Conservation (phyloP, 2,113 vertebrate species). For the Daphoenositta chrysoptera region DNA sequence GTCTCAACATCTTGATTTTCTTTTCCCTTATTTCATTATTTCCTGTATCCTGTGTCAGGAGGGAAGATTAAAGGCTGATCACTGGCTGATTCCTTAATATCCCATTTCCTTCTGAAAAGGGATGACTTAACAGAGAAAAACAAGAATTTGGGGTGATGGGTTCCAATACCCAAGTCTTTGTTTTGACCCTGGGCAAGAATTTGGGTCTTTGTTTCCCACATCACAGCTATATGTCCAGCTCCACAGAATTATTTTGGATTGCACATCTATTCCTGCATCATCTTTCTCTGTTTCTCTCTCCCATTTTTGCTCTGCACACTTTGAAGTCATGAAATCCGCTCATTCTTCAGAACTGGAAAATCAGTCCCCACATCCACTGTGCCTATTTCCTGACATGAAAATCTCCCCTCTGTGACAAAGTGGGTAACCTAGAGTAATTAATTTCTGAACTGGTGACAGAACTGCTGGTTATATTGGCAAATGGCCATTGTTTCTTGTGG, state of each 20-base stretch:
- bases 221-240: not conserved
- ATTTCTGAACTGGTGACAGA: not conserved
- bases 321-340: not conserved
- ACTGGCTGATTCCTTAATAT: not conserved
- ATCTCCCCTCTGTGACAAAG: not conserved
- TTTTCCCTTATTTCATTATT: not conserved
- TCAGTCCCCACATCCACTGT: not conserved
- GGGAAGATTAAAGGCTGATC: not conserved
- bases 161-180: not conserved
- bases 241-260: not conserved
- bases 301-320: not conserved
- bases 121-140: not conserved
- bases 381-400: not conserved
- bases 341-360: not conserved
- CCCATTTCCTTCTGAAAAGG: not conserved
- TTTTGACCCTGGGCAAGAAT: not conserved
- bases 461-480: not conserved
- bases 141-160: not conserved
- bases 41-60: not conserved
- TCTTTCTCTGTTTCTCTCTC: not conserved
- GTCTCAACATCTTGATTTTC: not conserved
- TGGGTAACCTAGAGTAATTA: not conserved
- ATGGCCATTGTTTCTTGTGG: not conserved
- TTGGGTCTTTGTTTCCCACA: not conserved
- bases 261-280: not conserved